Evolutionary conservation across 2,888 invertebrate genomes (phyloP), one percentile per base, ranked within the genome.

Genomic region (Epiblema foenella): DNA sequence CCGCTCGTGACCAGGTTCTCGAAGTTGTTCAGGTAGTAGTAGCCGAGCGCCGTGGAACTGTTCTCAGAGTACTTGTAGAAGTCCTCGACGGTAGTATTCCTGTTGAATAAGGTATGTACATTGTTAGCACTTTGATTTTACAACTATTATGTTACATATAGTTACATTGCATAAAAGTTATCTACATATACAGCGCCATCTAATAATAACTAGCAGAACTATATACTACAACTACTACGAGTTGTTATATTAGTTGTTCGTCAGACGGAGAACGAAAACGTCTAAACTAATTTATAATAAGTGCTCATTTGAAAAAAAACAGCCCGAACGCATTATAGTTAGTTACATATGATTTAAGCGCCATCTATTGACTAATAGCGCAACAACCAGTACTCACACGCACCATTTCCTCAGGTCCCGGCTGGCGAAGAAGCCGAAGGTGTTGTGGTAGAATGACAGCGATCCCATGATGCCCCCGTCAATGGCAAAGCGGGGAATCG

Each of bases 21-120:
- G 89, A 98, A 98, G 80, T 96, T 97, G 89, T 98, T 98, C 59
- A 98, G 91, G 85, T 97, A 98, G 87, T 98, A 98, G 88, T 96
- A 97, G n/a, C 97, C 97, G 64, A 96, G 94, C 0, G 95, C 94
- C 0, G 95, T 95, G 12, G 96, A 96, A 37, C 95, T 94, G 84
- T 96, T 96, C 52, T 89, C 91, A 0, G 95, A 95, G 83, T 94
- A 96, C 78, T 95, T 95, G 89, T 97, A 98, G 91, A 96, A 97
- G 81, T 96, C 96, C 85, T 97, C 97, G 2, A 98, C 97, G 1
- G 96, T 96, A n/a, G 97, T 96, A 82, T 97, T 97, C 17, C 97
- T 97, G 87, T 12, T 52, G 54, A 56, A 15, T 15, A 65, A 29
- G 24, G 12, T 12, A n/a, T n/a, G n/a, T n/a, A 11, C 18, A 12